Base-by-base conservation (phyloP, 2,888 invertebrate genomes). In the Eledona agricola region DNA sequence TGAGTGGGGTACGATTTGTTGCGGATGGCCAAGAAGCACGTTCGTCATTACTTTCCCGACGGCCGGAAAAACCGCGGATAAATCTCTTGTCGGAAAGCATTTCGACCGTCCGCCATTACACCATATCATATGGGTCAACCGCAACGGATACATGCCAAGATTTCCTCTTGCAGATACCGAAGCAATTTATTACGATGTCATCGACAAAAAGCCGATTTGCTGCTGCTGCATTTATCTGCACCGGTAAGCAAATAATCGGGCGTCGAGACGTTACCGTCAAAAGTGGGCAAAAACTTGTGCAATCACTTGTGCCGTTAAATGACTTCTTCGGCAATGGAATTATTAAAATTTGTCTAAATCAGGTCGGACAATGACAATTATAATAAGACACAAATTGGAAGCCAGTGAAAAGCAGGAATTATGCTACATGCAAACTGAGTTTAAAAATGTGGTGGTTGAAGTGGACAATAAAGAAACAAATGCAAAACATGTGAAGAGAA, bases 11-110 rank as follows among this genome's bases (percentile, higher is more conserved):
- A 22, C 28, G 22, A 10, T 26, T 29, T 37, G 37, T 23, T n/a
- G n/a, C n/a, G 31, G 32, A 15, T 32, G 32, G 15, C 10, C 55
- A 56, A 63, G 57, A 57, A 61, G 63, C 65, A 65, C 67, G 67
- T 69, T 67, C 63, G 65, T 70, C 68, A 69, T 70, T 67, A 67
- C 67, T 64, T 64, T 65, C 60, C 65, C 64, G 64, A 65, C 65
- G 64, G 54, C 63, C 63, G 67, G 67, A 69, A 69, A 68, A 69
- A 70, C 66, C 65, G 59, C 59, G 64, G 63, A 70, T 70, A 70
- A 70, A 70, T 70, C 69, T 69, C 60, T 49, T 56, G 66, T 57
- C 59, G 69, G 66, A 66, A 68, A 65, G 64, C 64, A 64, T 64
- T 49, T 55, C 56, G 51, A 58, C 61, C 65, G 63, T 62, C 60